A percentile compares a stretch with the other conserved stretches of the same genome.
Evolutionary conservation across 2,113 vertebrate genomes (phyloP).

Genomic region (Henicopernis longicauda): DNA sequence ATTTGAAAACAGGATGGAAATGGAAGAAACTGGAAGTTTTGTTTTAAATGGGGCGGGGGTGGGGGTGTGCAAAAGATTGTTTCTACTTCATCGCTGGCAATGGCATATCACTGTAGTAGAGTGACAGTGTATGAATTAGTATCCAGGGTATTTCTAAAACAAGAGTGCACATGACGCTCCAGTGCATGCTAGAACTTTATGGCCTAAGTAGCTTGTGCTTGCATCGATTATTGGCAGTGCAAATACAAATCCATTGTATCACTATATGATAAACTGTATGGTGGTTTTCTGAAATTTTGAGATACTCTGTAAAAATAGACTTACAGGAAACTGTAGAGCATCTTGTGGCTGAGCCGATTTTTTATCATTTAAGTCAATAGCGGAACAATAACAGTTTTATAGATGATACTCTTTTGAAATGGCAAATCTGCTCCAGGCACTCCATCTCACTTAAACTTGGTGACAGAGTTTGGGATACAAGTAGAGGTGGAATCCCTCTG

Average conservation of each 20-base stretch:
- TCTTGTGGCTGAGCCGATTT: not conserved
- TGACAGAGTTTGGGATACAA: not conserved
- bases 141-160: not conserved
- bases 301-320: not conserved
- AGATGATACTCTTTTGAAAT: not conserved
- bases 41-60: not conserved
- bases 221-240: fast-evolving
- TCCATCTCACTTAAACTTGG: not conserved
- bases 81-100: not conserved
- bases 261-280: not conserved
- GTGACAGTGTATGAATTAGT: not conserved
- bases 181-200: not conserved
- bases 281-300: not conserved
- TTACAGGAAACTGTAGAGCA: not conserved
- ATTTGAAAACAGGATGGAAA: not conserved
- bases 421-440: not conserved
- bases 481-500: not conserved
- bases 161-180: not conserved
- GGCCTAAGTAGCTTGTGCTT: not conserved
- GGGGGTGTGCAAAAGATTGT: fast-evolving
- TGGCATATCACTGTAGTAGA: not conserved
- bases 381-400: not conserved
- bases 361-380: not conserved
- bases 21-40: not conserved
- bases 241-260: not conserved